A percentile compares a stretch with the other conserved stretches of the same genome.
Evolutionary conservation across 2,113 vertebrate genomes (phyloP).

Genomic region (Ailurus styani): DNA sequence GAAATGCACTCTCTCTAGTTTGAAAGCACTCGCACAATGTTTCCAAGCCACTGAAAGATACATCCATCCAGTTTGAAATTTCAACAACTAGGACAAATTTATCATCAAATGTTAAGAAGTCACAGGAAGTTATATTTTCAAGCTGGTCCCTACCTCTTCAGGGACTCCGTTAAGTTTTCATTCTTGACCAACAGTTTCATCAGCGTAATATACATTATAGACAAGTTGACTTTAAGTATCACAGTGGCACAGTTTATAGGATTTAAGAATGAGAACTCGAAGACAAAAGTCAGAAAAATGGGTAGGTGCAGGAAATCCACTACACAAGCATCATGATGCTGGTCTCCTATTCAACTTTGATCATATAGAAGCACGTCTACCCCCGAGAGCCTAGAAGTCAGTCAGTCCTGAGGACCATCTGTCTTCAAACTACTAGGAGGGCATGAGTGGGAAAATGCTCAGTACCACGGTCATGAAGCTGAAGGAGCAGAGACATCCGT

Average conservation of each 20-base stretch:
- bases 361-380: neutral
- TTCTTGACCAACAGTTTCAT: conserved; percentile 9
- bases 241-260: neutral
- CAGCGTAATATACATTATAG: neutral
- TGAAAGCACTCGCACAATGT: neutral
- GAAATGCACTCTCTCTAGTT: conserved; percentile 9
- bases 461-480: neutral
- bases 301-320: neutral
- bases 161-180: neutral
- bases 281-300: neutral
- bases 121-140: neutral
- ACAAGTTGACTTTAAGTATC: neutral
- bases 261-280: conserved; percentile 10
- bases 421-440: neutral
- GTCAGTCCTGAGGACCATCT: neutral
- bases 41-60: neutral
- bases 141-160: neutral
- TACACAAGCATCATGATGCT: neutral
- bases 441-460: neutral
- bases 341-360: neutral
- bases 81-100: conserved; percentile 25
- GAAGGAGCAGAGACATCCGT: neutral
- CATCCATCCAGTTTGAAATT: neutral
- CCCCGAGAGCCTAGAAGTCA: neutral
- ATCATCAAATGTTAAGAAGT: conserved; percentile 8